Base-by-base conservation (phyloP, 2,113 vertebrate species). In the Psittacula cyanocephala region DNA sequence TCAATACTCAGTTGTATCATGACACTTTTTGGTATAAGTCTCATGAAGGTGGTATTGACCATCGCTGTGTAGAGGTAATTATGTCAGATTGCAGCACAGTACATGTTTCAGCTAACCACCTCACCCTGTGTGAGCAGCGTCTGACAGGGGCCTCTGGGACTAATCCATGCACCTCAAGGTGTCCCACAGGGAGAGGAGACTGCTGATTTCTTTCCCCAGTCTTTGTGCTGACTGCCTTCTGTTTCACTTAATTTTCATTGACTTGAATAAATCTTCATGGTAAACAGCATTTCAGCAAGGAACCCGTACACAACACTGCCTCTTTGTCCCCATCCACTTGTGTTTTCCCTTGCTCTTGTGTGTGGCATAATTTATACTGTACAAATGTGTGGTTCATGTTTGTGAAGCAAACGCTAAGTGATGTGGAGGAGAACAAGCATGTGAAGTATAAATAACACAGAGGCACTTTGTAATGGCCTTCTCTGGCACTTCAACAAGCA, bases 401-500 rank as follows among this genome's bases (percentile, higher is more conserved):
- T 88, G 74, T 83, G 81, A 97, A 94, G 82, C 62, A 91, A 92
- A 92, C 2, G 24, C 92, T 72, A 68, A 94, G 71, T 41, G 70
- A 95, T 89, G 86, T 87, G 81, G 72, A 95, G 87, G 43, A 91
- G 85, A 97, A 77, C 82, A 93, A 89, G 78, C 27, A 39, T 68
- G 53, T 64, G 63, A 97, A 90, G 76, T 83, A 60, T 80, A 76
- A 82, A 87, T 88, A 91, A 84, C 62, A 95, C 84, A 95, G 82
- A 92, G 44, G 22, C 70, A 93, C 82, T 95, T 95, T 95, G 82
- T 95, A 63, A 76, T 74, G 68, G 79, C 78, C 65, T 80, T 83
- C 14, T 16, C 63, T 97, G 94, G 88, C 87, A 87, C 86, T 91
- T 49, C 74, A 96, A 81, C 86, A 91, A 94, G 91, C 68, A 89